These are phyloP conservation scores for Camelus dromedarius DNA, from an alignment of 2,113 vertebrate species.

Conservation along the genomic window DNA sequence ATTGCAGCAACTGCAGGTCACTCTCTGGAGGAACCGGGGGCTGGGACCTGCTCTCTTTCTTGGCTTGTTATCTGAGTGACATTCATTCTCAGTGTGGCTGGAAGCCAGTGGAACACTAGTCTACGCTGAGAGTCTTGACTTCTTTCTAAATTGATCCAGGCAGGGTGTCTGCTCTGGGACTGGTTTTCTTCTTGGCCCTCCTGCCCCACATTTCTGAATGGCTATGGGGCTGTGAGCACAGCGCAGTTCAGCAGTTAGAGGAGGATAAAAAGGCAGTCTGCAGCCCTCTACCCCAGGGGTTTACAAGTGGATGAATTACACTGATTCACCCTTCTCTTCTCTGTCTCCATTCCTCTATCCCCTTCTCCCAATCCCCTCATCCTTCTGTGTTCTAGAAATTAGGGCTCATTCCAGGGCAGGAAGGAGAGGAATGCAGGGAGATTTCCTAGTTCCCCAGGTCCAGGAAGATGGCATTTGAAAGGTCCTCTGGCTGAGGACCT, in stretches of 20 bases:
- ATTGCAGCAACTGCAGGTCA: conserved; percentile 72
- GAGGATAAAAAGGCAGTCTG: conserved; percentile 1
- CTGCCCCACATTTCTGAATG: neutral
- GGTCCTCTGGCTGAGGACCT: neutral
- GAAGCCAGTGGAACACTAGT: neutral
- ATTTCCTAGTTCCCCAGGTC: neutral
- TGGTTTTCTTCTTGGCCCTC: neutral
- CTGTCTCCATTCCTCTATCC: neutral
- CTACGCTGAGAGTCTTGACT: neutral
- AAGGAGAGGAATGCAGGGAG: neutral
- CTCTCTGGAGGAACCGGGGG: neutral
- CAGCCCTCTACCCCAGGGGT: neutral
- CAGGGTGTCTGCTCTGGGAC: neutral
- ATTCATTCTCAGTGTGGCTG: neutral
- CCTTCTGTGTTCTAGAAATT: conserved; percentile 44
- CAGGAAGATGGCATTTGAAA: neutral
- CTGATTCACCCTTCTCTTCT: neutral
- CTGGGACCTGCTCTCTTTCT: neutral
- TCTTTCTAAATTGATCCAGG: conserved; percentile 31
- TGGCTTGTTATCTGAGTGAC: neutral
- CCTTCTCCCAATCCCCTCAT: neutral
- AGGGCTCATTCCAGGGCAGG: neutral
- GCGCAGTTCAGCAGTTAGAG: neutral
- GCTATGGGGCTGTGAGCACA: neutral
- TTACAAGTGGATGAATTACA: neutral